These are phyloP conservation scores for Acanthaster planci DNA, from an alignment of 35 echinoderm and acorn worm species.

Conservation along the genomic window DNA sequence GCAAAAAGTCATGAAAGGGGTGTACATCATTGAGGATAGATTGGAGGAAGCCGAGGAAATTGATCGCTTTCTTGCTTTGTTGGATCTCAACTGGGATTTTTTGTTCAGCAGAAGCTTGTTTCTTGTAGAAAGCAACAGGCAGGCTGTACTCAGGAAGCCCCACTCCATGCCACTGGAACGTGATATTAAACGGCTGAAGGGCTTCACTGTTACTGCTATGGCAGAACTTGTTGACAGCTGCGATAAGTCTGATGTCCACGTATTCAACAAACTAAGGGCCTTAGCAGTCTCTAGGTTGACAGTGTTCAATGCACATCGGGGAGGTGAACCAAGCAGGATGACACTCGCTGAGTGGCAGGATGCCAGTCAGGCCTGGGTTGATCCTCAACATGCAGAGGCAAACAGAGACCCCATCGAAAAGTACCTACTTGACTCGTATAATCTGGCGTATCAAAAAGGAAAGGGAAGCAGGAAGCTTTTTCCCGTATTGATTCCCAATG, in stretches of 20 bases:
- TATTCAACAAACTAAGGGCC: neutral
- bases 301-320: neutral
- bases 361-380: neutral
- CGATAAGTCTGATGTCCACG: neutral
- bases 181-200: neutral
- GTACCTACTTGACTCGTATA: neutral
- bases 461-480: neutral
- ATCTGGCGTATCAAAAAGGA: neutral
- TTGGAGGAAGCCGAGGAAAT: neutral
- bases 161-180: neutral
- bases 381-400: neutral
- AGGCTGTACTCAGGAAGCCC: neutral
- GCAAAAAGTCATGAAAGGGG: neutral
- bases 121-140: neutral
- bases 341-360: neutral
- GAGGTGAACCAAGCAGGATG: neutral
- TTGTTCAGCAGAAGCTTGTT: neutral
- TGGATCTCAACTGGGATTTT: neutral
- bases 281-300: neutral
- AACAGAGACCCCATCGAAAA: neutral
- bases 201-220: neutral
- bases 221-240: neutral
- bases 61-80: neutral
- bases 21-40: neutral
- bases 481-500: neutral